Evolutionary conservation across 2,888 invertebrate species (phyloP), one percentile per base, ranked within the genome.

Genomic region (Myopa tessellatipennis): DNA sequence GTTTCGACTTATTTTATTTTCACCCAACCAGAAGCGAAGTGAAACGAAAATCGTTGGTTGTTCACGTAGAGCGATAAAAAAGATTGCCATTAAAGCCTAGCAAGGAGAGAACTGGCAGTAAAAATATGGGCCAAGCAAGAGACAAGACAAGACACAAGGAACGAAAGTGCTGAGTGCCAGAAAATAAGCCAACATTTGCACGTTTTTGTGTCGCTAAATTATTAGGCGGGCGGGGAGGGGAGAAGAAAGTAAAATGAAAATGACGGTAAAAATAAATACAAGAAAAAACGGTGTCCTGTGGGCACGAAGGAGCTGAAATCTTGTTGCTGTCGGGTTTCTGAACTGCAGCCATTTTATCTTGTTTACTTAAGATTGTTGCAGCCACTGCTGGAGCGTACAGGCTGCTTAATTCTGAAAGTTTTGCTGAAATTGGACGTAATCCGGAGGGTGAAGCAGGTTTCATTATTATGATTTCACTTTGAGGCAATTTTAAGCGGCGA

Each of bases 161-260:
- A 52, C 63, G 63, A 72, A 72, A 65, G 18, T 65, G 65, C 74
- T 74, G 74, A 74, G 74, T 74, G 63, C 65, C 45, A 45, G 74
- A 74, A 71, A 65, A 65, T 55, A 63, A 74, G 71, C 65, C 18
- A 63, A 34, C 74, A 65, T 65, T 65, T 74, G 74, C 74, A 74
- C 74, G 74, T 74, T 74, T 65, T 74, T 60, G 26, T 55, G 55
- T 55, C 45, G 45, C 45, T 45, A 10, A 45, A 45, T 45, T 26
- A 26, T 26, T 26, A 26, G 26, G 45, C 10, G 45, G 10, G 45
- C 10, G 6, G 26, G 45, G 45, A 45, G 45, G 7, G 45, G 26
- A 26, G 10, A 61, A 10, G 61, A 18, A 26, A 61, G 8, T 61
- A 12, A 58, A 61, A 26, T 61, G 4, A 58, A 61, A 61, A 61